Conservation (phyloP, 2,113 vertebrate genomes). For the Hepsetus odoe region DNA sequence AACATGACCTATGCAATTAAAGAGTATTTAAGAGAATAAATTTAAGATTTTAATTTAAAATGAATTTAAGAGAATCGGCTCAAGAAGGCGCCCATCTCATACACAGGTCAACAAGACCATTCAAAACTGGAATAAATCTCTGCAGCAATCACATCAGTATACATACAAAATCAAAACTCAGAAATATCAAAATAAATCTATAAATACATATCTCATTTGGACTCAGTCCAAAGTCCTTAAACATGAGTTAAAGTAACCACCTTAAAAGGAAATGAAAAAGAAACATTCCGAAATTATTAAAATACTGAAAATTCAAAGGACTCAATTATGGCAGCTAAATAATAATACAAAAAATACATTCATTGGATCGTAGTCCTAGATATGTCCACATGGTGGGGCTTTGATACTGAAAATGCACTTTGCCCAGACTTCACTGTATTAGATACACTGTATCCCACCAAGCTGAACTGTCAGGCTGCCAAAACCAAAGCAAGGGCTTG, state of each 20-base stretch:
- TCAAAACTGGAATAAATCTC: background rate
- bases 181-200: no score
- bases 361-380: background rate
- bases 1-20: no score
- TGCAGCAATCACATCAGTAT: background rate
- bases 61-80: no score
- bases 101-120: background rate
- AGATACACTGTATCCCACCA: background rate
- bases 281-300: background rate
- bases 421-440: background rate
- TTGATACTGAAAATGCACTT: background rate
- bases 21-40: no score
- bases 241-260: no score
- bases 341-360: background rate
- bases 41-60: no score
- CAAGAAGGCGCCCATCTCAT: no score
- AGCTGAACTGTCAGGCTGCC: background rate
- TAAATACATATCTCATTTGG: no score
- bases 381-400: conserved; percentile 23
- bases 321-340: background rate
- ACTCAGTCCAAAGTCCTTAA: no score
- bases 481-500: no score
- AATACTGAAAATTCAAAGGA: background rate
- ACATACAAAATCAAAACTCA: background rate
- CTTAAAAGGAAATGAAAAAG: no score